Base-by-base conservation (phyloP, 1,140 invertebrate species). In the Cyphomyrmex costatus region DNA sequence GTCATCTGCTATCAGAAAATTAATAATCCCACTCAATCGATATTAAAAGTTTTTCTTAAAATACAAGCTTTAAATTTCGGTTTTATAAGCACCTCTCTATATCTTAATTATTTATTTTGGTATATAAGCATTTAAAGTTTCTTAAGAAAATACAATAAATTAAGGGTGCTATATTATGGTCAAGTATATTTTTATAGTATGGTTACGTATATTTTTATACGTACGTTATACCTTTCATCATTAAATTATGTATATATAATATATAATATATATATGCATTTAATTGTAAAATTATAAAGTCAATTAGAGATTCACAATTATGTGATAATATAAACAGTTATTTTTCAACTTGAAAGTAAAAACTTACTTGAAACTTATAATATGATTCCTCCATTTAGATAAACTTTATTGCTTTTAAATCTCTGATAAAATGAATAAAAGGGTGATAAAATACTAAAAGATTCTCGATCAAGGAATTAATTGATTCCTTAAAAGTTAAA, bases 401-500 rank as follows among this genome's bases (percentile, higher is more conserved):
- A 70, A 70, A 74, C 0, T 19, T 58, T n/a, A n/a, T n/a, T 24
- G 8, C 33, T 42, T 60, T 42, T 24, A 60, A 60, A 36, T 42
- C 53, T 42, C 2, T n/a, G 16, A 36, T 46, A 21, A 3, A 49
- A 63, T 19, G 7, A 12, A 33, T 24, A 36, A 6, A 73, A 56
- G 4, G 19, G 19, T 10, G 5, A 19, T 27, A 21, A 60, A 60
- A 4, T 1, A 33, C n/a, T n/a, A 16, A 16, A 24, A 58, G 3
- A 1, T 19, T 76, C 30, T 76, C 14, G 4, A n/a, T 60, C 7
- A 27, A 60, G 19, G 53, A 42, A 58, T 60, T 16, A 42, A 42
- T 33, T 60, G n/a, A 36, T 60, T 42, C 42, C 61, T 27, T 19
- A 76, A 24, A 16, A 60, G 16, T 77, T 19, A 42, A 76, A 61